Base-by-base conservation (phyloP, 2,113 vertebrate genomes). In the Corythoichthys intestinalis region DNA sequence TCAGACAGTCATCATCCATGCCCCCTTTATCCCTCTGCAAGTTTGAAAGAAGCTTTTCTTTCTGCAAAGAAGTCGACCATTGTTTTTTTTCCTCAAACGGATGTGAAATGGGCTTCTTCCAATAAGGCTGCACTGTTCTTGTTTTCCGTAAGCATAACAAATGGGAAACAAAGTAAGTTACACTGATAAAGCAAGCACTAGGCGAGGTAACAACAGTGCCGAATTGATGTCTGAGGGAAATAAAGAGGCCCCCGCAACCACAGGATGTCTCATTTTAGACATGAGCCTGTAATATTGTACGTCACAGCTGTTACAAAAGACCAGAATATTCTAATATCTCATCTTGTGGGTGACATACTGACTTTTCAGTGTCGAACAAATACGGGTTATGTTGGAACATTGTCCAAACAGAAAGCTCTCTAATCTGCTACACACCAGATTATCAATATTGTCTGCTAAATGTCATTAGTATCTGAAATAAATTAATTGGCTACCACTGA, bases 1-100 rank as follows among this genome's bases (percentile, higher is more conserved):
- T 50, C 17, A 5, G 49, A 50, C 13, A 6, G 20, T 53, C 50
- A 65, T 75, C 74, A 67, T 72, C 49, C 70, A 52, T 28, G 20
- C 60, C 9, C 39, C 11, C n/a, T 56, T 14, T 63, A 48, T 38
- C 53, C 52, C 14, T 5, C 2, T 35, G n/a, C 37, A 39, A 54
- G 8, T 39, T 37, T 6, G 17, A 6, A 37, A 28, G 8, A 10
- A 48, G 59, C 20, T 28, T 65, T 61, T 10, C 56, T 14, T 68
- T 52, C 34, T 50, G 38, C 41, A 38, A 17, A 70, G 1, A 57
- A 17, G 28, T 59, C 58, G 20, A 28, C 63, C 2, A 13, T 17
- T 17, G 4, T 39, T 60, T 2, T 60, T 2, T n/a, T 44, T 61
- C 28, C 20, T 9, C 38, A 39, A 17, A 60, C 37, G 17, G 37